Conservation (phyloP, 2,888 invertebrate genomes). For the Stenodera caucasica region DNA sequence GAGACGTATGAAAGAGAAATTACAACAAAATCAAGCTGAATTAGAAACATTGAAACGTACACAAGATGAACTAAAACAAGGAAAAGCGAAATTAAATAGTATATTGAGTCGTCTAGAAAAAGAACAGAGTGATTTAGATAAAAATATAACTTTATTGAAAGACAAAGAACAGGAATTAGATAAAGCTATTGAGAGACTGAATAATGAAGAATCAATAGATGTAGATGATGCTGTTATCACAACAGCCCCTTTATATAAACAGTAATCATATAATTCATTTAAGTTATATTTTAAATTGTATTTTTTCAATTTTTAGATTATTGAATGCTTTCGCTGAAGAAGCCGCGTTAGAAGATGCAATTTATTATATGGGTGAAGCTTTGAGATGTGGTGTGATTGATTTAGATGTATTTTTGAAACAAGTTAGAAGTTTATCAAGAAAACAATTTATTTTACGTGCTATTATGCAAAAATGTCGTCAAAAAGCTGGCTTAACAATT, state of each 20-base stretch:
- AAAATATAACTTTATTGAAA: constrained; percentile 78
- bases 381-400: constrained; percentile 90
- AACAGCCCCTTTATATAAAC: constrained; percentile 93
- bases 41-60: constrained; percentile 85
- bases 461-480: constrained; percentile 94
- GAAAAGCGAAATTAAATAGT: constrained; percentile 78
- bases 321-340: constrained; percentile 95
- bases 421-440: constrained; percentile 91
- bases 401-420: constrained; percentile 94
- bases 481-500: constrained; percentile 85
- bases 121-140: constrained; percentile 81
- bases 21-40: constrained; percentile 89
- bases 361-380: constrained; percentile 97
- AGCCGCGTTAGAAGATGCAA: constrained; percentile 96
- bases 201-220: constrained; percentile 80
- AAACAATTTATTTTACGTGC: constrained; percentile 96
- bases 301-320: constrained; percentile 62
- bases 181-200: constrained; percentile 74
- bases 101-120: constrained; percentile 76
- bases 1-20: constrained; percentile 83
- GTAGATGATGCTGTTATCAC: constrained; percentile 97
- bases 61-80: constrained; percentile 82
- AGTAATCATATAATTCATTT: constrained; percentile 59
- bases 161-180: constrained; percentile 88
- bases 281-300: background rate